Conservation (phyloP, 1,140 invertebrate species). For the Lucilia sericata region DNA sequence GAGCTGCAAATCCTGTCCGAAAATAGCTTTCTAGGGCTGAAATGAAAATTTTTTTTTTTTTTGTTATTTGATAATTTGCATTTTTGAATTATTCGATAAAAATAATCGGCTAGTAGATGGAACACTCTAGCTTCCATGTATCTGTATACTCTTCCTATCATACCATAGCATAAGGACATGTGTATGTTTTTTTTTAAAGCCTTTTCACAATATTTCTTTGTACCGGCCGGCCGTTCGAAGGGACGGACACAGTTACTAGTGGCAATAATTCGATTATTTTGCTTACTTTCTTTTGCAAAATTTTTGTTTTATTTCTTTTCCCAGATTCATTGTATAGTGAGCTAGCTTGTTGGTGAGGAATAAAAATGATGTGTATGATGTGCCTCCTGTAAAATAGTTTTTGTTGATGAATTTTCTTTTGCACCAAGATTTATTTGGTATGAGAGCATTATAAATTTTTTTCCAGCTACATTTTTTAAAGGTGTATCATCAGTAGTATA, state of each 20-base stretch:
- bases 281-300: constrained; percentile 36
- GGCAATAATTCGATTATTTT: constrained; percentile 50
- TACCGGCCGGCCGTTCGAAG: not conserved
- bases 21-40: no score
- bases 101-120: no score
- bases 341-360: not conserved
- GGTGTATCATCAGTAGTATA: not conserved
- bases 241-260: constrained; percentile 38
- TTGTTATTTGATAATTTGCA: no score
- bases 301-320: not conserved
- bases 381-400: constrained; percentile 20
- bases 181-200: constrained; percentile 38
- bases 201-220: constrained; percentile 31
- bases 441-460: not conserved
- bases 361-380: not conserved
- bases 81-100: no score
- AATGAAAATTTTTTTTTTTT: no score
- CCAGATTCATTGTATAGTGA: not conserved
- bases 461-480: not conserved
- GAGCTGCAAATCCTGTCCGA: no score
- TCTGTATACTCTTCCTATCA: not conserved
- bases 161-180: not conserved
- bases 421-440: not conserved
- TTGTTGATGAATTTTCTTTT: constrained; percentile 6
- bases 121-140: no score